Evolutionary conservation across 2,797 vertebrate genomes (phyloP), one percentile per base, ranked within the genome.

Genomic region (Ptychadena robeensis): DNA sequence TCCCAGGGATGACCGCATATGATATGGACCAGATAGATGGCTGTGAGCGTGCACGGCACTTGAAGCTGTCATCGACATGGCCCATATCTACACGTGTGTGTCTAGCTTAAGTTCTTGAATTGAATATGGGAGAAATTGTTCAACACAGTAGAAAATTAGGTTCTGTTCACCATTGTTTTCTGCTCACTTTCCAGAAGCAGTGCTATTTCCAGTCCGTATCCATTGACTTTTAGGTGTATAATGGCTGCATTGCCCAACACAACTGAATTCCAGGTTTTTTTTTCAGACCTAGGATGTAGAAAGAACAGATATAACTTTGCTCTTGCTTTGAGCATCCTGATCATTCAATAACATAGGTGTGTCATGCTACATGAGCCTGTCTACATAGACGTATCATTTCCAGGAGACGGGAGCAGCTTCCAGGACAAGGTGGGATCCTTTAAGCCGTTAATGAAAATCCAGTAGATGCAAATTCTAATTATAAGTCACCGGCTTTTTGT

Each of bases 401-500:
- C 14, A 44, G 18, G 44, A 22, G 44, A 22, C 44, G 22, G 44
- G 0, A 22, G 18, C 44, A 53, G 44, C 44, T 53, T 53, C 44
- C 44, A 53, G 4, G 15, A 48, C 22, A 18, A 48, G 14, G 18
- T 53, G 18, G 5, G 18, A 22, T 53, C 18, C 44, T 53, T 82
- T 27, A 63, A 82, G 65, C 48, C n/a, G 18, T 40, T 69, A 38
- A 82, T 75, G 15, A 69, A 75, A 68, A 74, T 8, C 27, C 48
- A 68, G 11, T 34, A 61, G 65, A 22, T 27, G 35, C 28, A 69
- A 15, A 71, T 48, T 22, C n/a, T 70, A 30, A 64, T 82, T 77
- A 82, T 77, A 64, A 77, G 81, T 27, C 31, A 64, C 31, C 30
- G 53, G 25, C 27, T 35, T 77, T 35, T 71, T 74, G 59, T 71